Evolutionary conservation across 2,113 vertebrate species (phyloP), one percentile per base, ranked within the genome.

Genomic region (Catagonus wagneri): DNA sequence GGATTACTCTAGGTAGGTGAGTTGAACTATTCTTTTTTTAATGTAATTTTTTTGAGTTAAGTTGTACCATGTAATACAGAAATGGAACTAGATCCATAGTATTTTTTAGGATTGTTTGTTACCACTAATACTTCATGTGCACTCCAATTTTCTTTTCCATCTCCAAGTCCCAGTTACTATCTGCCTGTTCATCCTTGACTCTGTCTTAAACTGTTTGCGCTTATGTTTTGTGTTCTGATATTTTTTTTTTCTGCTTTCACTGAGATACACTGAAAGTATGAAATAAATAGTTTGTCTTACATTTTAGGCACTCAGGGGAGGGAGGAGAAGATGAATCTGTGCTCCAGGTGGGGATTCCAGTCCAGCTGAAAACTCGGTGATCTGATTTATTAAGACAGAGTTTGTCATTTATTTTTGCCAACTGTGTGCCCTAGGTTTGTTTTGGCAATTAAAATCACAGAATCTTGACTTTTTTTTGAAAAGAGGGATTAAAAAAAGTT

Each of bases 401-500:
- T 72, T 54, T 74, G 29, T 50, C 23, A 50, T 17, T 81, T 72
- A 44, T 63, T 89, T 44, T 89, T 60, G 19, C 36, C 83, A 56
- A 34, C 6, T 32, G 6, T 32, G 3, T 79, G 17, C 23, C 78
- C 6, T 75, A 50, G 22, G 54, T 71, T 83, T 75, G 10, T 80
- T 92, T 36, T 91, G 79, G 14, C 12, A 71, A 71, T 75, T 60
- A 58, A 60, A 88, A 66, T 36, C 15, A 56, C 2, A 6, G 52
- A 34, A 58, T 72, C 75, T 60, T 68, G n/a, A 60, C 12, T n/a
- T n/a, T n/a, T n/a, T n/a, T 81, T 65, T 91, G 96, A 96, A 97
- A 98, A 94, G 84, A 96, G 36, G 83, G 96, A 98, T 81, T n/a
- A 65, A 97, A 90, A 97, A 96, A 72, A 83, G 34, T 6, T 8